These are phyloP conservation scores for Sussaba pulchella DNA, from an alignment of 2,888 invertebrate genomes.

Conservation along the genomic window DNA sequence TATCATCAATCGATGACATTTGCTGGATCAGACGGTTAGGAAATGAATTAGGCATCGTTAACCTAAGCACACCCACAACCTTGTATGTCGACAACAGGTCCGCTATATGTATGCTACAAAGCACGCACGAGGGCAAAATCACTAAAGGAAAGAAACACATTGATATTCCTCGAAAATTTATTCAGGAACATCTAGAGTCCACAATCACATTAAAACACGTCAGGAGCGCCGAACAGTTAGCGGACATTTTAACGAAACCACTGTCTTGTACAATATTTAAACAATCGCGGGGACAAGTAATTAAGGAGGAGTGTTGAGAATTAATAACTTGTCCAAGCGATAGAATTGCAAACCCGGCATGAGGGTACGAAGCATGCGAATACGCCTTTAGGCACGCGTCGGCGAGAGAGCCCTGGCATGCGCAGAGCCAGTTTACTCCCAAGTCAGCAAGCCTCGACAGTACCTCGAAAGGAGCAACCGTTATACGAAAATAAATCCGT, in stretches of 20 bases:
- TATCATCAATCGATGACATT: conserved; percentile 73
- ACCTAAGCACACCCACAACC: conserved; percentile 67
- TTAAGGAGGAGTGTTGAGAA: conserved; percentile 71
- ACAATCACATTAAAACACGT: conserved; percentile 71
- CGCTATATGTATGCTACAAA: conserved; percentile 75
- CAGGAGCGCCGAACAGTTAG: conserved; percentile 71
- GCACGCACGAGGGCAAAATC: conserved; percentile 73
- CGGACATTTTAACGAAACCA: conserved; percentile 73
- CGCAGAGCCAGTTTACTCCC: too few species aligned
- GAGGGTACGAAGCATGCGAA: too few species aligned
- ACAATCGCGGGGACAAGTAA: conserved; percentile 66
- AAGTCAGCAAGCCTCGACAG: too few species aligned
- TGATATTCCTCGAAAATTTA: conserved; percentile 74
- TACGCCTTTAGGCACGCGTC: too few species aligned
- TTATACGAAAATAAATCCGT: too few species aligned
- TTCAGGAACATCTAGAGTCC: conserved; percentile 72
- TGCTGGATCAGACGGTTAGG: conserved; percentile 74
- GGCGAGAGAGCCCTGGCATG: too few species aligned
- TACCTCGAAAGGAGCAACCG: too few species aligned
- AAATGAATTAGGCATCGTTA: conserved; percentile 67
- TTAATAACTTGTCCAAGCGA: conserved; percentile 13
- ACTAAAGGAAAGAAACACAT: conserved; percentile 76
- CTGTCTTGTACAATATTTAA: conserved; percentile 64
- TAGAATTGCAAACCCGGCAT: too few species aligned
- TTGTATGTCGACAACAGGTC: conserved; percentile 74